phyloP scores from a whole-genome alignment of 1,140 invertebrate genomes.

The Pseudomyrmex concolor region DNA sequence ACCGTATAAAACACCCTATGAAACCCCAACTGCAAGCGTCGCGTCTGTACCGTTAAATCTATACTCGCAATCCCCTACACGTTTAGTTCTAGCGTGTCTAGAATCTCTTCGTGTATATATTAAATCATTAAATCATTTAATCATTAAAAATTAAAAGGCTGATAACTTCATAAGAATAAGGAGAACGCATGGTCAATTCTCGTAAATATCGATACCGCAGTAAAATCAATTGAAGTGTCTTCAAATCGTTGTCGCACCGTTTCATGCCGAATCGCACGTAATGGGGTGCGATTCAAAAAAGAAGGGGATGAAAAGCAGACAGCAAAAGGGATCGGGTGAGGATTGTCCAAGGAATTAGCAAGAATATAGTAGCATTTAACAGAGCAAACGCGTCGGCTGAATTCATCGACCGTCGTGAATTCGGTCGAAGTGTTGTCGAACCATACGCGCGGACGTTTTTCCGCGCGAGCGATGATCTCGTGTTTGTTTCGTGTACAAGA shows the following conservation, averaged over 20 bases:
- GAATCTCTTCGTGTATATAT: neutral
- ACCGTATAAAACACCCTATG: slow-evolving; percentile 78
- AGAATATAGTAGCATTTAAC: slow-evolving; percentile 80
- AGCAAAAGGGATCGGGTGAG: slow-evolving; percentile 72
- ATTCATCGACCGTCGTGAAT: slow-evolving; percentile 65
- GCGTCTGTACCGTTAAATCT: slow-evolving; percentile 51
- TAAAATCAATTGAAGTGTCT: slow-evolving; percentile 20
- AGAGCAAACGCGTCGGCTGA: slow-evolving; percentile 65
- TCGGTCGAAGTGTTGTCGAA: slow-evolving; percentile 35
- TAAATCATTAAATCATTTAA: too few species aligned
- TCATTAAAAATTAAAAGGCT: too few species aligned
- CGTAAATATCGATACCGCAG: neutral
- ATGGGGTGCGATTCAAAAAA: slow-evolving; percentile 29
- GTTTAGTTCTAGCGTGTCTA: neutral
- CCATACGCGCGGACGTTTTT: slow-evolving; percentile 72
- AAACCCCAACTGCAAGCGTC: slow-evolving; percentile 78
- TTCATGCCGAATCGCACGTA: slow-evolving; percentile 18
- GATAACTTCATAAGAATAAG: neutral
- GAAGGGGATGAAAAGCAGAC: slow-evolving; percentile 60
- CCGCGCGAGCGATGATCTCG: slow-evolving; percentile 75
- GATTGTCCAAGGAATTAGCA: slow-evolving; percentile 79
- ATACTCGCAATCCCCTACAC: slow-evolving; percentile 14
- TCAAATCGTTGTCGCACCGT: slow-evolving; percentile 1
- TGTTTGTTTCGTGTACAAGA: slow-evolving; percentile 72
- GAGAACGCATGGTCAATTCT: neutral